phyloP scores from a whole-genome alignment of 2,797 vertebrate species.

The Rhinichthys osculus region DNA sequence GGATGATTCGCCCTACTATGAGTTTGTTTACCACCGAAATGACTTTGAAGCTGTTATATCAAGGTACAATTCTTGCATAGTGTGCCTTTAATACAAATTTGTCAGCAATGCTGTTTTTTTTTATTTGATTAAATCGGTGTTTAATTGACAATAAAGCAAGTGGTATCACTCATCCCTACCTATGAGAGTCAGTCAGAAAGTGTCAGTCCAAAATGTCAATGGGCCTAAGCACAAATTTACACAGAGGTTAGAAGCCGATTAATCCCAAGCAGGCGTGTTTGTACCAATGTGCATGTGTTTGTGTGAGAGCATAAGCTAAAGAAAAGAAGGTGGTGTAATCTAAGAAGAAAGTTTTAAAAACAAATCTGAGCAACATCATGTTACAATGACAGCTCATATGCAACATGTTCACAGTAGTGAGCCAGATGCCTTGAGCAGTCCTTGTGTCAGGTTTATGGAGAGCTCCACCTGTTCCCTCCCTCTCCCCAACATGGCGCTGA shows the following conservation, averaged over 20 bases:
- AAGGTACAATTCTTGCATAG: too few species aligned
- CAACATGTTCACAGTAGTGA: not conserved
- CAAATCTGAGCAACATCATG: constrained; percentile 13
- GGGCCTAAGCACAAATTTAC: constrained; percentile 19
- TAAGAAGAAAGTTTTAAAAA: not conserved
- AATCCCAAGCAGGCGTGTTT: not conserved
- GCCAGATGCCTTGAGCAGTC: constrained; percentile 39
- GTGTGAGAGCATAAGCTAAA: not conserved
- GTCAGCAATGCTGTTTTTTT: not conserved
- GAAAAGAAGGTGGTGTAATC: not conserved
- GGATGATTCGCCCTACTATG: too few species aligned
- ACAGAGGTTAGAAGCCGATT: constrained; percentile 19
- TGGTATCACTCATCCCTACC: not conserved
- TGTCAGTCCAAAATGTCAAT: constrained; percentile 36
- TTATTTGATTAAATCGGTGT: not conserved
- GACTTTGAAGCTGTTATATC: too few species aligned
- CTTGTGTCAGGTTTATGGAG: constrained; percentile 42
- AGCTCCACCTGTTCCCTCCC: constrained; percentile 43
- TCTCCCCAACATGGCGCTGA: constrained; percentile 46
- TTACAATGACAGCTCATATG: constrained; percentile 25
- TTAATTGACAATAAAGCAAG: not conserved
- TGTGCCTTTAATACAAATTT: not conserved
- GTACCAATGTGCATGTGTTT: not conserved
- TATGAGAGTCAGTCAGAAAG: not conserved
- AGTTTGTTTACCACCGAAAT: too few species aligned